Base-by-base conservation (phyloP, 2,797 vertebrate species). In the Phrynocephalus forsythii region DNA sequence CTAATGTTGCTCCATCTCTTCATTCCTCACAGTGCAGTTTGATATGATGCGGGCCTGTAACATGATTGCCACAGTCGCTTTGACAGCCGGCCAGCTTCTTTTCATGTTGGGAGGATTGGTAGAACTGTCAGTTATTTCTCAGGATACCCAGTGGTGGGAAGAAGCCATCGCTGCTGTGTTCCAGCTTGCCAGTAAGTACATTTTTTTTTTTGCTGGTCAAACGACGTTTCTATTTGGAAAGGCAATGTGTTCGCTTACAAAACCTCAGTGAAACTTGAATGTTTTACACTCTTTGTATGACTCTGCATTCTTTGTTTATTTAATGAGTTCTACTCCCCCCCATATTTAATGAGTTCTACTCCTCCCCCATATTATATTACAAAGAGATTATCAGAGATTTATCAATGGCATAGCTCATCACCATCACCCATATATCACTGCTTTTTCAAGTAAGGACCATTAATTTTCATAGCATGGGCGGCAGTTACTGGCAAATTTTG, bases 21-120 rank as follows among this genome's bases (percentile, higher is more conserved):
- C 72, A 24, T 87, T 72, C 91, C 91, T 44, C 6, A 2, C 96
- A 99, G 99, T 99, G 97, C 99, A 99, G 96, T 99, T 99, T 22
- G 99, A 99, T 97, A 99, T 99, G 99, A 99, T 99, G 99, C 97
- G 99, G 28, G 98, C 98, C 30, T 99, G 99, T 90, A 99, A 99
- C 97, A 97, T 99, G 95, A 98, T 99, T 30, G 99, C 99, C 63
- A 99, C 98, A 0, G 98, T 98, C 38, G 98, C 99, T 71, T 96
- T 99, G 89, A 98, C 98, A 0, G 97, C 96, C 0, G 99, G 99
- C 76, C 99, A 99, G 97, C 97, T 99, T 89, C 98, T 99, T 94
- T 99, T 99, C 90, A 95, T 98, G 38, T 96, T 99, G 86, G 98
- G 98, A 82, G 98, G 98, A 82, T 96, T 99, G 88, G 91, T 98